phyloP scores from a whole-genome alignment of 1,140 invertebrate species.

The Subanguina moxae region DNA sequence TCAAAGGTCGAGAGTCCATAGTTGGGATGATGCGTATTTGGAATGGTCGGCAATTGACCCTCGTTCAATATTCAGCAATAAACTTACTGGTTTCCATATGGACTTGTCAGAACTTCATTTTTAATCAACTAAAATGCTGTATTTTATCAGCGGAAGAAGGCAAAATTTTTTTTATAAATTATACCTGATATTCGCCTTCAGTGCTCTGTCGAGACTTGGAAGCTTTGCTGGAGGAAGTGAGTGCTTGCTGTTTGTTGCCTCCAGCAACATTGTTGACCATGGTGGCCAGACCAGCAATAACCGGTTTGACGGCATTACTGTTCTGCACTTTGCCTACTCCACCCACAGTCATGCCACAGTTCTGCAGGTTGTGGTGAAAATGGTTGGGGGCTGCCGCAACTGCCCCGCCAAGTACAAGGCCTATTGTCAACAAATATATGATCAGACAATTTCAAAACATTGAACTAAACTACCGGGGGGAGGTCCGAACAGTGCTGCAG shows the following conservation, averaged over 20 bases:
- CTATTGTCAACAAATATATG: not conserved
- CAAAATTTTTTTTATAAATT: conserved; percentile 10
- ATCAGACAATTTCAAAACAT: not conserved
- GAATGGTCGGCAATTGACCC: no score
- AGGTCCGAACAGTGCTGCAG: no score
- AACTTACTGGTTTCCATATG: conserved; percentile 65
- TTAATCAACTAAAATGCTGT: conserved; percentile 54
- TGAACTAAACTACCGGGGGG: not conserved
- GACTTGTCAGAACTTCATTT: conserved; percentile 57
- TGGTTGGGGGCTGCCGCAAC: not conserved
- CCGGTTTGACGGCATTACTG: not conserved
- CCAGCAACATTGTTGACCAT: not conserved
- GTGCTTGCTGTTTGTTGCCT: not conserved
- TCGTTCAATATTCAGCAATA: not conserved
- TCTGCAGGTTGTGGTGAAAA: not conserved
- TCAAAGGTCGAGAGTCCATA: no score
- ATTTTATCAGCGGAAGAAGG: conserved; percentile 10
- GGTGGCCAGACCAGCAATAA: not conserved
- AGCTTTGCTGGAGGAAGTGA: not conserved
- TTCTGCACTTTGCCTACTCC: not conserved
- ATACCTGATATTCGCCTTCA: conserved; percentile 58
- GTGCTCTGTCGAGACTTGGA: conserved; percentile 42
- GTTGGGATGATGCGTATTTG: no score
- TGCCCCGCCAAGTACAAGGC: not conserved
- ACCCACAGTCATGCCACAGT: not conserved